Base-by-base conservation (phyloP, 1,140 invertebrate species). In the Eupristina koningsbergeri region DNA sequence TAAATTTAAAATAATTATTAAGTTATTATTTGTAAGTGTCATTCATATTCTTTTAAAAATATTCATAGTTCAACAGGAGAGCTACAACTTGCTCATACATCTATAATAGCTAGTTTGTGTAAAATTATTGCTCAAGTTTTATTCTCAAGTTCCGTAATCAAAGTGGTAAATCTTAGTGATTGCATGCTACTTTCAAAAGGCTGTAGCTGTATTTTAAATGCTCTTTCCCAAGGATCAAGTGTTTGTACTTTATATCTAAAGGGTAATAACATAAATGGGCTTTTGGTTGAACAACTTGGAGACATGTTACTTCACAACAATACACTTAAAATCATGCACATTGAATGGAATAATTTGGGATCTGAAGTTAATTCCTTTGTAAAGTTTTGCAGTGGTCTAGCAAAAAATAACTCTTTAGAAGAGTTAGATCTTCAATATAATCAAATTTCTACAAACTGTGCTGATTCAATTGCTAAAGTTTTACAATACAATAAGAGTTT, bases 331-430 rank as follows among this genome's bases (percentile, higher is more conserved):
- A 80, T 85, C 26, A 47, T 92, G 11, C 87, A 90, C 3, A 53
- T 93, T 0, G 92, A 93, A 81, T 92, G 92, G 92, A 92, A 93
- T 80, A 89, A 88, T 71, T 75, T 92, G 15, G 92, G 92, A 9
- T 83, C 88, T 0, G 85, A 90, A 26, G 63, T 85, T 3, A 89
- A 89, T n/a, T 88, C 85, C 15, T 93, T 93, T 85, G 26, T 83
- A 0, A 87, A 88, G 69, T 93, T 93, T 77, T 93, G 91, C 81
- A 88, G 91, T 22, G 90, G 89, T 31, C 69, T 93, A 3, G 84
- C 87, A 0, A 86, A 88, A n/a, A 93, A 93, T 86, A 86, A 89
- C 34, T 89, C 87, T 17, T 78, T 93, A 7, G 90, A 93, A 79
- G 88, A 90, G 74, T 79, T 93, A 0, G 90, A 93, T 84, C 77